Conservation (phyloP, 1,140 invertebrate species). For the Temnothorax curvispinosus region DNA sequence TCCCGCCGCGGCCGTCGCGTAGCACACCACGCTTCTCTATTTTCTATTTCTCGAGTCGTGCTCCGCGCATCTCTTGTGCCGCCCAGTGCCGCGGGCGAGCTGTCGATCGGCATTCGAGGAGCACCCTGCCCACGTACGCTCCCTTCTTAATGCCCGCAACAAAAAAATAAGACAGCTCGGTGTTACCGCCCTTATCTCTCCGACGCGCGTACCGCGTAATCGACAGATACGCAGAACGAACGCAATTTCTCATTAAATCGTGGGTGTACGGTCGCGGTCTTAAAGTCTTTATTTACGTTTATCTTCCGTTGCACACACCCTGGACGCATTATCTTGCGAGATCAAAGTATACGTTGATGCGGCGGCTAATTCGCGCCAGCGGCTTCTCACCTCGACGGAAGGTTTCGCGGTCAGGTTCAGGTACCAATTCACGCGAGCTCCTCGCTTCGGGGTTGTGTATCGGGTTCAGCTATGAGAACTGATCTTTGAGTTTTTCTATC, state of each 20-base stretch:
- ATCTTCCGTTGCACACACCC: constrained; percentile 32
- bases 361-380: constrained; percentile 25
- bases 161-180: not conserved
- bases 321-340: constrained; percentile 31
- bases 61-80: constrained; percentile 19
- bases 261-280: not conserved
- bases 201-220: not conserved
- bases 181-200: constrained; percentile 46
- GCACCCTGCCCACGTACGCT: not conserved
- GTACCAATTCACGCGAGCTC: constrained; percentile 62
- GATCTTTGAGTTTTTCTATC: constrained; percentile 6
- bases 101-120: constrained; percentile 28
- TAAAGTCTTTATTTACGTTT: constrained; percentile 62
- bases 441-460: not conserved
- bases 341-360: constrained; percentile 61
- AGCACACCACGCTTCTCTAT: constrained; percentile 23
- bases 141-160: not conserved
- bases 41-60: constrained; percentile 60
- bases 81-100: constrained; percentile 48
- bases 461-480: not conserved
- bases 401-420: constrained; percentile 43
- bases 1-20: constrained; percentile 24
- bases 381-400: constrained; percentile 35
- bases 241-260: constrained; percentile 45
- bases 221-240: not conserved